These are phyloP conservation scores for Lycocerus yunnanus DNA, from an alignment of 2,888 invertebrate genomes.

Conservation along the genomic window DNA sequence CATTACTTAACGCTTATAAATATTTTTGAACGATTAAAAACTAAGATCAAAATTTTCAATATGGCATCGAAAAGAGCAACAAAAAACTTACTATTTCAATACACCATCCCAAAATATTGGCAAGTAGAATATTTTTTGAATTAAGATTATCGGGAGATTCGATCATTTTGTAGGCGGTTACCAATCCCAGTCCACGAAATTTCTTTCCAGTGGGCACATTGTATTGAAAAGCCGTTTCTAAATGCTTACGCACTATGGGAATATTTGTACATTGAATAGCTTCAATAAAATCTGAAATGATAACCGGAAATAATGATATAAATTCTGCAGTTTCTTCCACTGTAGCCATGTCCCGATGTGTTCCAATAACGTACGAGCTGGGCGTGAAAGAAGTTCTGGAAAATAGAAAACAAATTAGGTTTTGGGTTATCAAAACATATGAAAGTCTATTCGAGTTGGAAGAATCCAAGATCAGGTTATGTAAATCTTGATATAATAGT, in stretches of 20 bases:
- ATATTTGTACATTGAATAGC: constrained; percentile 75
- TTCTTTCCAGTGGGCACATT: constrained; percentile 92
- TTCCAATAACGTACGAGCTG: not conserved
- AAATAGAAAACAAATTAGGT: too few relatives aligned
- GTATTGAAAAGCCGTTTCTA: constrained; percentile 84
- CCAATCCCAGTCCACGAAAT: constrained; percentile 74
- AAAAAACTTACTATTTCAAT: constrained; percentile 80
- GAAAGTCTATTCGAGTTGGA: too few relatives aligned
- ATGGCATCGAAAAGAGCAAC: too few relatives aligned
- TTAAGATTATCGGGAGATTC: constrained; percentile 68
- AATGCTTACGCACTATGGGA: constrained; percentile 79
- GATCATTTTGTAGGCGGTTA: constrained; percentile 75
- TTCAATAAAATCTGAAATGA: constrained; percentile 81
- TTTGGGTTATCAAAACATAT: too few relatives aligned
- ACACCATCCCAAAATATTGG: constrained; percentile 92
- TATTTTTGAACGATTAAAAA: too few relatives aligned
- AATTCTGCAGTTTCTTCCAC: constrained; percentile 86
- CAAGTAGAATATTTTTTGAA: constrained; percentile 75
- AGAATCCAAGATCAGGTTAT: too few relatives aligned
- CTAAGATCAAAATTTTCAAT: too few relatives aligned
- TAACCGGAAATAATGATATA: constrained; percentile 86
- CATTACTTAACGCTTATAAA: too few relatives aligned
- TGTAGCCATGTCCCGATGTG: constrained; percentile 5
- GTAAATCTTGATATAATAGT: too few relatives aligned
- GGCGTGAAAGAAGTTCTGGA: not conserved